Evolutionary conservation across 2,888 invertebrate species (phyloP).

Genomic region (Junonia oenone): DNA sequence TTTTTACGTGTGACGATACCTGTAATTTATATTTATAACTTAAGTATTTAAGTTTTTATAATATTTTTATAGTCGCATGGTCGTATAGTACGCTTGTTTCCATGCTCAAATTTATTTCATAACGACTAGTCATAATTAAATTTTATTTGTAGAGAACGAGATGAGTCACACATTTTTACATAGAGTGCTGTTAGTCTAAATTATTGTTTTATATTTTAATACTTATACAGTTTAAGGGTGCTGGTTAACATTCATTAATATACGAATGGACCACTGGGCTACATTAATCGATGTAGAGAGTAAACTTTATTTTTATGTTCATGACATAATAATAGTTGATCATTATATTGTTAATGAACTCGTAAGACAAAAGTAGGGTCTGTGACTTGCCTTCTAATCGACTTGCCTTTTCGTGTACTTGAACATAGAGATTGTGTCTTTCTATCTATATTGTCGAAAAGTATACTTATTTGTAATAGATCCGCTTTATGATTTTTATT

Average conservation of each 20-base stretch:
- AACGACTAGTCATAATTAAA: slow-evolving; percentile 76
- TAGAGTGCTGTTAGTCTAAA: slow-evolving; percentile 55
- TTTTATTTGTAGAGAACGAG: slow-evolving; percentile 54
- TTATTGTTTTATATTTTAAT: slow-evolving; percentile 49
- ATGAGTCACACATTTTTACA: slow-evolving; percentile 47
- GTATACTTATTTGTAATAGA: neutral
- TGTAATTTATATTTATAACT: slow-evolving; percentile 70
- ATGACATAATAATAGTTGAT: slow-evolving; percentile 55
- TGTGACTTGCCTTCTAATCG: slow-evolving; percentile 63
- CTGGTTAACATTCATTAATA: slow-evolving; percentile 47
- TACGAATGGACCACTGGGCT: slow-evolving; percentile 47
- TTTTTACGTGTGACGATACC: slow-evolving; percentile 52
- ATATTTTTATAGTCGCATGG: slow-evolving; percentile 75
- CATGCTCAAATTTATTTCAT: slow-evolving; percentile 77
- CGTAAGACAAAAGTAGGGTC: slow-evolving; percentile 48
- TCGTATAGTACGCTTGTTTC: slow-evolving; percentile 71
- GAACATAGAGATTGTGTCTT: slow-evolving; percentile 38
- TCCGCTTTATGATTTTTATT: neutral
- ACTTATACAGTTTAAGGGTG: slow-evolving; percentile 45
- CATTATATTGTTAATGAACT: slow-evolving; percentile 42
- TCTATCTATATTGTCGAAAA: slow-evolving; percentile 6
- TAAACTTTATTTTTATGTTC: slow-evolving; percentile 54
- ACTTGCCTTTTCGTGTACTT: slow-evolving; percentile 60
- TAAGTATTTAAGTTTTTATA: slow-evolving; percentile 59
- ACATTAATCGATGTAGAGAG: slow-evolving; percentile 46